Evolutionary conservation across 2,888 invertebrate genomes (phyloP).

Genomic region (Pristionchus entomophagus): DNA sequence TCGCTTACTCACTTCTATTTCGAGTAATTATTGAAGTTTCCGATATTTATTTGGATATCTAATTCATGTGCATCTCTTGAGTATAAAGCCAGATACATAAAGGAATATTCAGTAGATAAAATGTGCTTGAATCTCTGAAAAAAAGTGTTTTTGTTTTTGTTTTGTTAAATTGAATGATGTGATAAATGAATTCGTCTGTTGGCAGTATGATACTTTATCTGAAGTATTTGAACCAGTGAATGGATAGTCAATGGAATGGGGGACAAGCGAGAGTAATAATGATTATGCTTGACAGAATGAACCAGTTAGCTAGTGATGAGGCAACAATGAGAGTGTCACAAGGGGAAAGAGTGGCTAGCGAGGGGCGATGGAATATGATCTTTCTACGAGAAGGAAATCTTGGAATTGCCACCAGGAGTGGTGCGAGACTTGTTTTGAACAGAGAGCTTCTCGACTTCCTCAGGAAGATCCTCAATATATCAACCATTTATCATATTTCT

Average conservation of each 20-base stretch:
- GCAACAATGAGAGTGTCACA: not conserved
- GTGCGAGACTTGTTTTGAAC: slow-evolving; percentile 8
- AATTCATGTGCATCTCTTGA: not conserved
- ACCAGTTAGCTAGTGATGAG: slow-evolving; percentile 22
- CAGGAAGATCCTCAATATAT: not conserved
- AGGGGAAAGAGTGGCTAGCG: not conserved
- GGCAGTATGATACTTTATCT: too few species aligned
- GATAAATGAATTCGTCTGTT: too few species aligned
- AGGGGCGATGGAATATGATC: not conserved
- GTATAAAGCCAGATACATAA: too few species aligned
- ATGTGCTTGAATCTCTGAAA: too few species aligned
- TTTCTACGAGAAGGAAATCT: slow-evolving; percentile 23
- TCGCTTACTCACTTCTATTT: not conserved
- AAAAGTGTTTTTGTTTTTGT: too few species aligned
- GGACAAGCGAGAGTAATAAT: not conserved
- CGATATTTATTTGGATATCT: not conserved
- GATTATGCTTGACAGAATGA: slow-evolving; percentile 14
- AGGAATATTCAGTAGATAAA: too few species aligned
- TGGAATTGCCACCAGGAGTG: slow-evolving; percentile 20
- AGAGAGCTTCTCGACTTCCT: slow-evolving; percentile 11
- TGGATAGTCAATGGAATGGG: slow-evolving; percentile 27
- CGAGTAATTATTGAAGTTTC: not conserved
- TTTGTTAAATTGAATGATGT: too few species aligned
- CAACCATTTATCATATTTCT: not conserved
- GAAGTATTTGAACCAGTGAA: slow-evolving; percentile 22